phyloP scores from a whole-genome alignment of 1,140 invertebrate species.

The Zaprionus capensis region DNA sequence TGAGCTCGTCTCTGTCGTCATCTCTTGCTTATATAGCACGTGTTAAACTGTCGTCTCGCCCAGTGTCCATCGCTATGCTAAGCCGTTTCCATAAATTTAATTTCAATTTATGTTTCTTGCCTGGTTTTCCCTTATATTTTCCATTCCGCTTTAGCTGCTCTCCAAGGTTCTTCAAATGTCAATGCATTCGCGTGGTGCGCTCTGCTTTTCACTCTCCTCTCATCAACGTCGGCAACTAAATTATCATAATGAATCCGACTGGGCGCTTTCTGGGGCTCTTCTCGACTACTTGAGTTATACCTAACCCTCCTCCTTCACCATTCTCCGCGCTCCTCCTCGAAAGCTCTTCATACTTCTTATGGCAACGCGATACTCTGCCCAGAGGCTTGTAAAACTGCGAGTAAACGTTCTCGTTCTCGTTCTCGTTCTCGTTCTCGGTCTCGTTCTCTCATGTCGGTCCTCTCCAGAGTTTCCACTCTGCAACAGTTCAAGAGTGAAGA shows the following conservation, averaged over 20 bases:
- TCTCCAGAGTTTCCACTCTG: slow-evolving; percentile 1
- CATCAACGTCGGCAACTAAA: slow-evolving; percentile 68
- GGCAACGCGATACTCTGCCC: slow-evolving; percentile 22
- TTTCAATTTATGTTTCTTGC: slow-evolving; percentile 61
- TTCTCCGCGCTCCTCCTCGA: background rate
- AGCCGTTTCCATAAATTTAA: slow-evolving; percentile 77
- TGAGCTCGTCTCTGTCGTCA: background rate
- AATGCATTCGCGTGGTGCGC: slow-evolving; percentile 57
- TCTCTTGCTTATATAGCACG: slow-evolving; percentile 49
- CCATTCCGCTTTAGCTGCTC: slow-evolving; percentile 36
- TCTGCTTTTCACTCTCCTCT: background rate
- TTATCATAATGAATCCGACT: slow-evolving; percentile 79
- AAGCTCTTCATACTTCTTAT: slow-evolving; percentile 17
- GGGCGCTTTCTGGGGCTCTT: slow-evolving; percentile 43
- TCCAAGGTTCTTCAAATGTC: slow-evolving; percentile 78
- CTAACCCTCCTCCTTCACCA: slow-evolving; percentile 5
- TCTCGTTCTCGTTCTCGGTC: slow-evolving; percentile 20
- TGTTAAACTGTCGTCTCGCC: slow-evolving; percentile 38
- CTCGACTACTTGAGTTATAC: slow-evolving; percentile 72
- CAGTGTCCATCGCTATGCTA: slow-evolving; percentile 35
- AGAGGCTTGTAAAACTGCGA: slow-evolving; percentile 36
- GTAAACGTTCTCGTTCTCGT: slow-evolving; percentile 42
- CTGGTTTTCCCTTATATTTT: slow-evolving; percentile 19
- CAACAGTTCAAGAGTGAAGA: background rate
- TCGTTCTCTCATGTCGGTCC: slow-evolving; percentile 26